Evolutionary conservation across 2,113 vertebrate genomes (phyloP), one percentile per base, ranked within the genome.

Genomic region (Leptosomus discolor): DNA sequence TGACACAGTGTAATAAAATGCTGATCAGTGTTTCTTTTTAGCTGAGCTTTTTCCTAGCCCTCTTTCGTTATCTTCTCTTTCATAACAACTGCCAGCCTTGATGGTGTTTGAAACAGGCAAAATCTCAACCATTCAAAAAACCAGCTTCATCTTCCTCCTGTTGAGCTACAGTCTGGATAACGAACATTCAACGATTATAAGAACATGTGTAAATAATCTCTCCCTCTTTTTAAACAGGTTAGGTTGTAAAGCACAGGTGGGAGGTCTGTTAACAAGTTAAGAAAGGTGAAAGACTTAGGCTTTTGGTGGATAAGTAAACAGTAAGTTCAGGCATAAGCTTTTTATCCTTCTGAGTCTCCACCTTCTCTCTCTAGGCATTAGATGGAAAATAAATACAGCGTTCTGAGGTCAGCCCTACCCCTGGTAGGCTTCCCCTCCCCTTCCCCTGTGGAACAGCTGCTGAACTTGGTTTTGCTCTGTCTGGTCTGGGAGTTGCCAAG

Each of bases 291-390:
- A 89, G 80, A 58, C 67, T 93, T 93, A 83, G 68, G 82, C 46
- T 27, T 37, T 46, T 60, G 63, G 20, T 94, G 85, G 92, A 80
- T 92, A 58, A 97, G 88, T 82, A 69, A 97, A 76, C 57, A 85
- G 53, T 63, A 41, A 89, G 30, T 93, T 94, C 36, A 70, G 4
- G 69, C 69, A 2, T 97, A 94, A 97, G 90, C 93, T 91, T 92
- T 91, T 97, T 90, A 97, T 96, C 95, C 86, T 64, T 56, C 92
- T 22, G 67, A 94, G 85, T 86, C 85, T 65, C 92, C 69, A 60
- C 90, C 96, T 93, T 88, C 77, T 51, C 90, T 71, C 90, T 67
- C 51, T 54, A 77, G 88, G 90, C 45, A 96, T 97, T 97, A 93
- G 81, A 61, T 79, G 85, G 86, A 50, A 95, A 90, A 94, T 83